Evolutionary conservation across 1,140 invertebrate genomes (phyloP), one percentile per base, ranked within the genome.

Genomic region (Drosophila ohnishii): DNA sequence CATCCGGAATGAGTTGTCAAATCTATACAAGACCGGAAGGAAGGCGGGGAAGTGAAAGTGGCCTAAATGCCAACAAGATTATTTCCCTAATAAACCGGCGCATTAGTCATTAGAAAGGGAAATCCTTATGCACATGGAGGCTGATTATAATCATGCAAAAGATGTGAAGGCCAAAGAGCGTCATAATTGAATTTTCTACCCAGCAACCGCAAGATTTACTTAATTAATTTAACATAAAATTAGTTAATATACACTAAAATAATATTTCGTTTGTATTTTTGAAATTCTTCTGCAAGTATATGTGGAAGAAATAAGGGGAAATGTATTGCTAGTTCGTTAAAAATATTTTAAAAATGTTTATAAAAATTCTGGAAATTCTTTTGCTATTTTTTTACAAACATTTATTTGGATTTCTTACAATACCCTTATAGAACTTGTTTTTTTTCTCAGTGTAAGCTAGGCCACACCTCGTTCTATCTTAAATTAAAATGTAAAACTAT

Each of bases 401-500:
- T 5, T 28, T 28, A 5, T 5, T 28, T 28, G 5, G 5, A 28
- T 28, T 32, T 9, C 32, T 9, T 32, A 32, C 8, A 32, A 32
- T 32, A 32, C 30, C 30, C 0, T 19, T 19, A 6, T 11, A 13
- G 19, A 3, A 37, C 30, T 22, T 11, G 0, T n/a, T 4, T 9
- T 50, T 9, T 8, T 14, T n/a, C 11, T n/a, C 7, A 13, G 19
- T 34, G 22, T 14, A 53, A 39, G 25, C 34, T 44, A 45, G 35
- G 57, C 61, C 63, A 34, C 34, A 60, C 47, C 63, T 58, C 59
- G 40, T 69, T 65, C 42, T 30, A 39, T 42, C 59, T 73, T 48
- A 63, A 62, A 67, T 63, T 82, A 65, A 45, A 47, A 32, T 40
- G 37, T 53, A 34, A 50, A 60, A 76, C 73, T 76, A 76, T 56